phyloP scores from a whole-genome alignment of 2,888 invertebrate species.

The Physocephala rufipes region DNA sequence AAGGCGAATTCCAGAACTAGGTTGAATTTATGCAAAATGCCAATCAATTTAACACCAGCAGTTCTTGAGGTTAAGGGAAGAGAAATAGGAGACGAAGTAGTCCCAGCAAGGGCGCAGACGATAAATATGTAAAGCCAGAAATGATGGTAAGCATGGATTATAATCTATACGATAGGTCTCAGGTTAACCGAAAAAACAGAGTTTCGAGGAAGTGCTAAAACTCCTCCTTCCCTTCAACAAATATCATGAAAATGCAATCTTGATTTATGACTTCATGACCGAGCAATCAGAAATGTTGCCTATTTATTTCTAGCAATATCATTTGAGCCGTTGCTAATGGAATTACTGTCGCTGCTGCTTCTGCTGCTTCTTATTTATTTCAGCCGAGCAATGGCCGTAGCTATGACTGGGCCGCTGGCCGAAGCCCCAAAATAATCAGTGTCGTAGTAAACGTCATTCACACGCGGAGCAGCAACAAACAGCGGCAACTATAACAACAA shows the following conservation, averaged over 20 bases:
- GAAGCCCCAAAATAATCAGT: too few species aligned
- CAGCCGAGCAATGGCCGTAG: background rate
- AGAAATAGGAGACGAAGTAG: background rate
- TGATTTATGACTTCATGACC: conserved; percentile 53
- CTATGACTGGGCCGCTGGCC: background rate
- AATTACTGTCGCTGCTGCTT: conserved; percentile 3
- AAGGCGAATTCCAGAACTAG: conserved; percentile 17
- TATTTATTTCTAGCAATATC: conserved; percentile 47
- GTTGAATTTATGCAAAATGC: conserved; percentile 49
- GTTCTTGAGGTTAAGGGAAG: background rate
- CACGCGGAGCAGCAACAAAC: background rate
- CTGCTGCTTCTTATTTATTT: background rate
- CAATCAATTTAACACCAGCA: conserved; percentile 38
- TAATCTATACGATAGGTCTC: background rate
- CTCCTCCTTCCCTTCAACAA: conserved; percentile 9
- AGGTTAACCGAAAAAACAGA: background rate
- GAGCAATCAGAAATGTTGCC: conserved; percentile 47
- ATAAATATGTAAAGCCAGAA: background rate
- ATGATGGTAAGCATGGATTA: background rate
- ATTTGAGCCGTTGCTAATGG: conserved; percentile 39
- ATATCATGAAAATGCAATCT: conserved; percentile 51
- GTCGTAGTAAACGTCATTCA: conserved; percentile 21
- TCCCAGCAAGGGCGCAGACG: background rate
- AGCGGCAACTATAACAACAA: background rate
- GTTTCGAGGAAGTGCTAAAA: background rate